Percentiles rank a stretch among this genome's conserved stretches.
phyloP scores from a whole-genome alignment of 2,113 vertebrate species.

The Hucho hucho region DNA sequence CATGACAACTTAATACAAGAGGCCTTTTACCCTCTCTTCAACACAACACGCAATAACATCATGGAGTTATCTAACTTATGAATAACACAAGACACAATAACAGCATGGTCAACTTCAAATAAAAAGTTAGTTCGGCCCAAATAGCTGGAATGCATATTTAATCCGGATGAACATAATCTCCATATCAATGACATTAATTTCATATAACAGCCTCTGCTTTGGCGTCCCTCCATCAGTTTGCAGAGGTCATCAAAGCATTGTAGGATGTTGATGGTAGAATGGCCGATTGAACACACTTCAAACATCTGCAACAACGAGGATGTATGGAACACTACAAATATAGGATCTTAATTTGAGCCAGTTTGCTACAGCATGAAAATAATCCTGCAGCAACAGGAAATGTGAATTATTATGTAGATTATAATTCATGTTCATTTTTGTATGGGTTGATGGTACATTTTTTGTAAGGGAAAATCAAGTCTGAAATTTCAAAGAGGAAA shows the following conservation, averaged over 20 bases:
- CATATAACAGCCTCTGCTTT: slow-evolving; percentile 40
- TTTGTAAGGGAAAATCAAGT: no score
- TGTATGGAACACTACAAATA: not conserved
- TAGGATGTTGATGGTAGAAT: slow-evolving; percentile 27
- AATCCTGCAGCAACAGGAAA: no score
- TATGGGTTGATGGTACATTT: no score
- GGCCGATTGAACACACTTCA: slow-evolving; percentile 33
- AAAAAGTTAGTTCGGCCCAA: slow-evolving; percentile 20
- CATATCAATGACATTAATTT: slow-evolving; percentile 50
- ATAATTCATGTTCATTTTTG: no score
- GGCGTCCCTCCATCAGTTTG: slow-evolving; percentile 33
- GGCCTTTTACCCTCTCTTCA: not conserved
- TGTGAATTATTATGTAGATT: no score
- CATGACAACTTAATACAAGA: not conserved
- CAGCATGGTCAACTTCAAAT: not conserved
- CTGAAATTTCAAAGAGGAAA: no score
- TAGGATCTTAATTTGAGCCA: no score
- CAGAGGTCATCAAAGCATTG: slow-evolving; percentile 32
- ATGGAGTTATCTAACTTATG: no score
- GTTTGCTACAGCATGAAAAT: no score
- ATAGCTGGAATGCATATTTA: slow-evolving; percentile 36
- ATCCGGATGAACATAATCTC: slow-evolving; percentile 49
- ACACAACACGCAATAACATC: no score
- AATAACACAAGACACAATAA: no score
- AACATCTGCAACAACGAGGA: slow-evolving; percentile 1